These are phyloP conservation scores for Neomorphus geoffroyi DNA, from an alignment of 2,797 vertebrate species.

Conservation along the genomic window DNA sequence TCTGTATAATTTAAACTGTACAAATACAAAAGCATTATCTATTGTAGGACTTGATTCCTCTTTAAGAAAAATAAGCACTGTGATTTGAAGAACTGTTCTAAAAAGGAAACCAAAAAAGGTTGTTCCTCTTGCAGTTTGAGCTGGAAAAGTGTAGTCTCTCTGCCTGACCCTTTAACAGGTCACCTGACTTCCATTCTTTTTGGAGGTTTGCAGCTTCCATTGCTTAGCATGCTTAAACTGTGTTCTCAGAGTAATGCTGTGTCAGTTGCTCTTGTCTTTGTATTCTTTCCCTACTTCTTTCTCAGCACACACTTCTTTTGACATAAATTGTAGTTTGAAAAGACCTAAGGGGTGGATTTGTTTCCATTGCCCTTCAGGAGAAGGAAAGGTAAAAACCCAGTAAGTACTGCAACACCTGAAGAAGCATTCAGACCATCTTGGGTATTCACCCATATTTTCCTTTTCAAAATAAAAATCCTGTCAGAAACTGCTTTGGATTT, in stretches of 20 bases:
- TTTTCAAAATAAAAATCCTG: neutral
- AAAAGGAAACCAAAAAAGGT: neutral
- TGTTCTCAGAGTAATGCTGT: neutral
- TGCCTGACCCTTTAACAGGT: neutral
- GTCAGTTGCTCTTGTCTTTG: neutral
- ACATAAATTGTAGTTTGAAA: neutral
- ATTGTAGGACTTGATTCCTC: neutral
- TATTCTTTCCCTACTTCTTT: neutral
- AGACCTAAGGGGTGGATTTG: neutral
- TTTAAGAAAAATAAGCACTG: neutral
- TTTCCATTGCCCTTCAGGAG: neutral
- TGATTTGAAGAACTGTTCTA: neutral
- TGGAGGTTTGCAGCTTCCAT: neutral
- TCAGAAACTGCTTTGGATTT: neutral
- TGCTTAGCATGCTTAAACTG: neutral
- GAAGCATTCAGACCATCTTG: neutral
- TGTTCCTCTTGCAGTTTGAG: neutral
- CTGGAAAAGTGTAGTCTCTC: neutral
- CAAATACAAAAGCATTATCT: neutral
- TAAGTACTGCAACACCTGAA: neutral
- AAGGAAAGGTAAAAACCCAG: neutral
- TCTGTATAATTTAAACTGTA: neutral
- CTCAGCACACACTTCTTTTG: neutral
- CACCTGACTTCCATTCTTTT: neutral
- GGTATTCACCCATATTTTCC: accelerated